These are phyloP conservation scores for Strigamia maritima DNA, from an alignment of 2,888 invertebrate species.

Conservation along the genomic window DNA sequence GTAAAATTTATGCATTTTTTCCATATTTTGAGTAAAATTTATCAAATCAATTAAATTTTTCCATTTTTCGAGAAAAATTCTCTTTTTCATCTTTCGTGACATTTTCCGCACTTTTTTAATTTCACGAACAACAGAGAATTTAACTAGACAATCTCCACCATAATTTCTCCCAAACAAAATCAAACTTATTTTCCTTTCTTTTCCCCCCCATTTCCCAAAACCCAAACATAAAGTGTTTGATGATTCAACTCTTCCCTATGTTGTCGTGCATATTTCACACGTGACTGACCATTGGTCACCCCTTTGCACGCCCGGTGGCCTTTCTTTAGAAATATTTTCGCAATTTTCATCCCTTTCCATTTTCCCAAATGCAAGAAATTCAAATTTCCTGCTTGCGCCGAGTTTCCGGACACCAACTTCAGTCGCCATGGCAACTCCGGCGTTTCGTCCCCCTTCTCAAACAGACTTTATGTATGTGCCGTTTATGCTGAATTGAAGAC, in stretches of 20 bases:
- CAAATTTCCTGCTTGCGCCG: constrained; percentile 35
- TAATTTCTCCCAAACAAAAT: too few relatives aligned
- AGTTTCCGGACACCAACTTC: constrained; percentile 19
- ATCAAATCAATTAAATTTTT: too few relatives aligned
- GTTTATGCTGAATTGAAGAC: constrained; percentile 36
- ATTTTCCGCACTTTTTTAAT: too few relatives aligned
- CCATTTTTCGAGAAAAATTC: too few relatives aligned
- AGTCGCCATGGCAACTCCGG: constrained; percentile 12
- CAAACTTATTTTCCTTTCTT: too few relatives aligned
- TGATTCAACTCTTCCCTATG: not conserved
- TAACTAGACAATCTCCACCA: too few relatives aligned
- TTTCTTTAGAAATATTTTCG: constrained; percentile 4
- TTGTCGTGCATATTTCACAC: constrained; percentile 4
- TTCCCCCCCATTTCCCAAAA: too few relatives aligned
- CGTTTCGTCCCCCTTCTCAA: not conserved
- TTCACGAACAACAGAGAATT: too few relatives aligned
- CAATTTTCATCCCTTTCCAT: not conserved
- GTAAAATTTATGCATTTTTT: too few relatives aligned
- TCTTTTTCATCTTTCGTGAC: too few relatives aligned
- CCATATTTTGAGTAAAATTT: too few relatives aligned
- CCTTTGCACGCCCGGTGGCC: not conserved
- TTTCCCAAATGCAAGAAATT: constrained; percentile 33
- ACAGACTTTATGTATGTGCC: constrained; percentile 25
- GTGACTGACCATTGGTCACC: constrained; percentile 17
- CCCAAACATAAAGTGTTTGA: not conserved